Conservation (phyloP, 1,140 invertebrate genomes). For the Drosophila setifemur region DNA sequence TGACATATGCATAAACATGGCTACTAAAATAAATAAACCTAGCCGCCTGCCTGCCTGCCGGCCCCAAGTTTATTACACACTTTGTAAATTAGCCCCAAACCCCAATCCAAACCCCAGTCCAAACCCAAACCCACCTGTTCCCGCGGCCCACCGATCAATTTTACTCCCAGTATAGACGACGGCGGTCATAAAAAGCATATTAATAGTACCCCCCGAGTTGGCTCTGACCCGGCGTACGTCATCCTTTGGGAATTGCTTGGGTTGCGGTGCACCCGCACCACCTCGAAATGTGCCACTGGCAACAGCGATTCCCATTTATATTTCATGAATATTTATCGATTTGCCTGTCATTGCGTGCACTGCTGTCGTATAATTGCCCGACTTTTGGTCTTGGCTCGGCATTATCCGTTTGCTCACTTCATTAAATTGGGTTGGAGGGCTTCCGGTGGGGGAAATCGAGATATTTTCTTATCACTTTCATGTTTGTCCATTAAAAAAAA, state of each 20-base stretch:
- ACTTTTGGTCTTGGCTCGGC: neutral
- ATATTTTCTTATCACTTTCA: too few species aligned
- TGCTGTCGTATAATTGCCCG: conserved; percentile 18
- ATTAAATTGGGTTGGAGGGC: too few species aligned
- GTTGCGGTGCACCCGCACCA: neutral
- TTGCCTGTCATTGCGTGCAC: conserved; percentile 54
- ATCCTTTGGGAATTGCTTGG: conserved; percentile 61
- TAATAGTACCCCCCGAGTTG: conserved; percentile 32
- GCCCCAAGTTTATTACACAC: conserved; percentile 52
- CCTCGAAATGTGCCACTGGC: conserved; percentile 9
- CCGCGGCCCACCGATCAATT: conserved; percentile 26
- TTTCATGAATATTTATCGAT: conserved; percentile 80
- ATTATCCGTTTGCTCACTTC: conserved; percentile 17
- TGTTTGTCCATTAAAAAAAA: too few species aligned
- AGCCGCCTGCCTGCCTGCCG: too few species aligned
- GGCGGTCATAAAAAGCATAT: conserved; percentile 53
- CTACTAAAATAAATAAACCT: conserved; percentile 41
- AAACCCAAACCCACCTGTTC: neutral
- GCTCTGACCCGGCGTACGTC: conserved; percentile 42
- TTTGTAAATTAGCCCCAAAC: conserved; percentile 60
- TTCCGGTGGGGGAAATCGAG: too few species aligned
- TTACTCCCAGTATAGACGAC: neutral
- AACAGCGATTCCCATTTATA: conserved; percentile 53
- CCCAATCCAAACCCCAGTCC: neutral
- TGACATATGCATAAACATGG: conserved; percentile 30